Percentiles rank a stretch among this genome's conserved stretches.
phyloP scores from a whole-genome alignment of 2,113 vertebrate species.

The Oryzias javanicus region DNA sequence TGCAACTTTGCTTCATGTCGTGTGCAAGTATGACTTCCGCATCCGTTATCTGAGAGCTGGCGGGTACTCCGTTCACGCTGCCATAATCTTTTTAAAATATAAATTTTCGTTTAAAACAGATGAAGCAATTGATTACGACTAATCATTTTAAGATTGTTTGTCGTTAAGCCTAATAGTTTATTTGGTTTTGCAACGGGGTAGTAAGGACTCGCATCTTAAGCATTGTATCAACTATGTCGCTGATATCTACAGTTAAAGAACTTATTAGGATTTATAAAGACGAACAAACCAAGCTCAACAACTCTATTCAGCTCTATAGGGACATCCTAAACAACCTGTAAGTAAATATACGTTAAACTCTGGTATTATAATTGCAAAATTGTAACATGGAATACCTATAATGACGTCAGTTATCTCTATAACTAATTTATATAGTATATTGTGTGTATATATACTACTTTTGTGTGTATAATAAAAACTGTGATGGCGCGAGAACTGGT shows the following conservation, averaged over 20 bases:
- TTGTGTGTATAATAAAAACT: too few species aligned
- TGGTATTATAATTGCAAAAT: too few species aligned
- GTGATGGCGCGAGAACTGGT: too few species aligned
- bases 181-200: not conserved
- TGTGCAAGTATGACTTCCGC: conserved; percentile 49
- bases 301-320: conserved; percentile 44
- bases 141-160: not conserved
- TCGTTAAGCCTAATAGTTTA: not conserved
- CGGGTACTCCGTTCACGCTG: conserved; percentile 10
- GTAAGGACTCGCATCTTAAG: not conserved
- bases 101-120: not conserved
- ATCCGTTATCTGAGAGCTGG: conserved; percentile 37
- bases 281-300: conserved; percentile 63
- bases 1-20: not conserved
- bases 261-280: conserved; percentile 52
- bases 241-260: conserved; percentile 51
- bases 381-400: too few species aligned
- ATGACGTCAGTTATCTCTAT: too few species aligned
- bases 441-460: too few species aligned
- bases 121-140: not conserved
- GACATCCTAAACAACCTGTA: conserved; percentile 63
- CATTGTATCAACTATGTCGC: conserved; percentile 45
- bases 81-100: not conserved
- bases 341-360: conserved; percentile 26
- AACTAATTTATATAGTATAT: too few species aligned